phyloP scores from a whole-genome alignment of 2,797 vertebrate species.

The Sebastes vulpes region DNA sequence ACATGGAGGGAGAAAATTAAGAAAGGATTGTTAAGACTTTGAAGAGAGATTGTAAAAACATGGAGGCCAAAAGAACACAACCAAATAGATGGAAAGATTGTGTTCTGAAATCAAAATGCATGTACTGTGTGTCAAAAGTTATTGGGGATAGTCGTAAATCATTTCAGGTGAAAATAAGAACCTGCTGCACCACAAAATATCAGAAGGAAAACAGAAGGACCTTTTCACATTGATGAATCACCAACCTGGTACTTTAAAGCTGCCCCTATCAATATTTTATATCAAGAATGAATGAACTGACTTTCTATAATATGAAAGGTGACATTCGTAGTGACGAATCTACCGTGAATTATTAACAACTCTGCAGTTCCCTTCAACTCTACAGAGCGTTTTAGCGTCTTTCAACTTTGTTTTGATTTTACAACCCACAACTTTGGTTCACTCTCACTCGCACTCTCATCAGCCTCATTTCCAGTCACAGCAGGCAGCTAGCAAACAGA shows the following conservation, averaged over 20 bases:
- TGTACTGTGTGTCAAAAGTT: too few species aligned
- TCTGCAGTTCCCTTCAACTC: background rate
- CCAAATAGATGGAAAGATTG: too few species aligned
- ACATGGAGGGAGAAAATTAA: conserved; percentile 1
- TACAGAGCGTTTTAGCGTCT: background rate
- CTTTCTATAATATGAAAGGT: background rate
- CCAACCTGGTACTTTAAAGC: background rate
- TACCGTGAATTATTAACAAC: background rate
- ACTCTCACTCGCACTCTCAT: background rate
- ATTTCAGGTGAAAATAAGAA: background rate
- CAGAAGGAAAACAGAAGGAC: background rate
- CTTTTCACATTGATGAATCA: background rate
- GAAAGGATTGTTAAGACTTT: background rate
- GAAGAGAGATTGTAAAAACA: too few species aligned
- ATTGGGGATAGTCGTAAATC: background rate
- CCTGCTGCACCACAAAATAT: background rate
- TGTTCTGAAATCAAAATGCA: too few species aligned
- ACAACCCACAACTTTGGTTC: background rate
- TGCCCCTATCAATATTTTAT: background rate
- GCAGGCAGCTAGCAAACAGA: background rate
- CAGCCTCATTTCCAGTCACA: background rate
- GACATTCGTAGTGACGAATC: background rate
- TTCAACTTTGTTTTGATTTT: background rate
- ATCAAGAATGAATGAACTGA: background rate
- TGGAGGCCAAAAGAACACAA: too few species aligned